Evolutionary conservation across 2,888 invertebrate genomes (phyloP).

Genomic region (Philhelius pedissequus): DNA sequence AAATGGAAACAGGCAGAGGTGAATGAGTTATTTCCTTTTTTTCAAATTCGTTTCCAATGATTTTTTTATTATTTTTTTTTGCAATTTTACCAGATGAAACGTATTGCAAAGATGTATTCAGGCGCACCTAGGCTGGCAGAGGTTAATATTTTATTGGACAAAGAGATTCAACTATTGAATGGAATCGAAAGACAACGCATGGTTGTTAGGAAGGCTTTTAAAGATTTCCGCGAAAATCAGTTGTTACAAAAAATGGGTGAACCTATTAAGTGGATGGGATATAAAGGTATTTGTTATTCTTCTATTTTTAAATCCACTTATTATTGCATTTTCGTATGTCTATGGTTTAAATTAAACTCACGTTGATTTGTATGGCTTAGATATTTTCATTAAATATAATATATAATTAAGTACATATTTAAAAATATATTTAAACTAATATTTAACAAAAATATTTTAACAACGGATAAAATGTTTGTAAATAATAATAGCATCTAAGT

Average conservation of each 20-base stretch:
- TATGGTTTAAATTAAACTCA: too few species aligned
- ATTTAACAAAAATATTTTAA: too few species aligned
- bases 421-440: too few species aligned
- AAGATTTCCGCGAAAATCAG: constrained; percentile 82
- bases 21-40: not conserved
- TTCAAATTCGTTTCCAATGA: not conserved
- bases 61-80: not conserved
- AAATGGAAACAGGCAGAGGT: constrained; percentile 77
- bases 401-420: too few species aligned
- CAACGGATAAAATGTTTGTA: too few species aligned
- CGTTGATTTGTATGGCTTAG: too few species aligned
- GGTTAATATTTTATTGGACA: constrained; percentile 85
- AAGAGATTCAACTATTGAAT: constrained; percentile 81
- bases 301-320: not conserved
- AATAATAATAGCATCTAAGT: too few species aligned
- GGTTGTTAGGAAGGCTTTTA: constrained; percentile 82
- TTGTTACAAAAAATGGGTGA: constrained; percentile 85
- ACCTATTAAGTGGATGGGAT: constrained; percentile 88
- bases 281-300: constrained; percentile 80
- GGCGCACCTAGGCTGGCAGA: constrained; percentile 86
- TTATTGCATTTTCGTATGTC: not conserved
- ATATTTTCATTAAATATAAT: too few species aligned
- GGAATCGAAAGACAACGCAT: constrained; percentile 85
- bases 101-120: constrained; percentile 83
- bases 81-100: constrained; percentile 79